Conservation (phyloP, 2,113 vertebrate genomes). For the Tympanuchus pallidicinctus region DNA sequence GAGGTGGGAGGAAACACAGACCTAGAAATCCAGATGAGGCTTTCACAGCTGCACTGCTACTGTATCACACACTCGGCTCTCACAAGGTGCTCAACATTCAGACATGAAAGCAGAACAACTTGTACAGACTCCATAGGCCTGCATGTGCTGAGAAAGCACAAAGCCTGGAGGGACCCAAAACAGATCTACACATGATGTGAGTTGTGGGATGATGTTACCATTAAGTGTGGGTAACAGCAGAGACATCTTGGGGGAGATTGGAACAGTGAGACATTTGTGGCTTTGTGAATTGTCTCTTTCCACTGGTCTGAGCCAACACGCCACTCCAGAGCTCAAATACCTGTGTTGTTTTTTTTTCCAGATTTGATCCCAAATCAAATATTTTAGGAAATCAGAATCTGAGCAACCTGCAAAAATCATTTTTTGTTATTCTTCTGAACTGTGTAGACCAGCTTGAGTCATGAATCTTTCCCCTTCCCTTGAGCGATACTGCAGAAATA, state of each 20-base stretch:
- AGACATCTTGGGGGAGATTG: not conserved
- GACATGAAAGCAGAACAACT: not conserved
- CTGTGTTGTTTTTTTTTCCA: not conserved
- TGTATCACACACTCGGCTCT: not conserved
- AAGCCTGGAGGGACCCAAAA: not conserved
- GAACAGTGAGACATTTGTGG: not conserved
- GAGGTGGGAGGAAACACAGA: not conserved
- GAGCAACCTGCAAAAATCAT: conserved; percentile 12
- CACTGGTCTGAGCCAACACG: conserved; percentile 23
- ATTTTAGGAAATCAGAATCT: conserved; percentile 48
- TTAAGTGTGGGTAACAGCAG: not conserved
- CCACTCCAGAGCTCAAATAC: not conserved
- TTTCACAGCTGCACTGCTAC: not conserved
- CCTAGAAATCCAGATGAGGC: not conserved
- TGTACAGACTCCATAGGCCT: not conserved
- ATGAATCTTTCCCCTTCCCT: conserved; percentile 1
- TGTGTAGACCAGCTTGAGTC: not conserved
- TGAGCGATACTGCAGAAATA: conserved; percentile 42
- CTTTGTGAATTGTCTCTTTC: not conserved
- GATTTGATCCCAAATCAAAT: conserved; percentile 38
- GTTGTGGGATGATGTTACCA: not conserved
- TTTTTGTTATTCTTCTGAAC: conserved; percentile 9
- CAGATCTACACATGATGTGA: not conserved
- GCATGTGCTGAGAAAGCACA: not conserved
- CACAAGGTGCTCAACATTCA: not conserved